These are phyloP conservation scores for Coecobrya sp. DNA, from an alignment of 2,888 invertebrate genomes.

Conservation along the genomic window DNA sequence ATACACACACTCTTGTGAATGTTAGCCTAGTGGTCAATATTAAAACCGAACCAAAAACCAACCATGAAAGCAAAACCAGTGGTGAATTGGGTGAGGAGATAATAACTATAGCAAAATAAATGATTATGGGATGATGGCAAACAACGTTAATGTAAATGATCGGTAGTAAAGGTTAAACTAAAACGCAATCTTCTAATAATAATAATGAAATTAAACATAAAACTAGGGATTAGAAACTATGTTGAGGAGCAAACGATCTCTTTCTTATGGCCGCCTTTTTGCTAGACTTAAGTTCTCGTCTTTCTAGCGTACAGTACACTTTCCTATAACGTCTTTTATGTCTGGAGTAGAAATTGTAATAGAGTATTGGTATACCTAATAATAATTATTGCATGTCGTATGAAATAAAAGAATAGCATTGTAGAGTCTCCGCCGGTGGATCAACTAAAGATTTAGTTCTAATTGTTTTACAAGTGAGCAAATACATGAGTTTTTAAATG, in stretches of 20 bases:
- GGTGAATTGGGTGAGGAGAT: slow-evolving; percentile 21
- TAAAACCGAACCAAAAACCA: slow-evolving; percentile 65
- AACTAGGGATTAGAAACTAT: not conserved
- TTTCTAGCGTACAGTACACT: not conserved
- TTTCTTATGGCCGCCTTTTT: not conserved
- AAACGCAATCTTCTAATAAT: not conserved
- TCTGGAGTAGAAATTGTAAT: too few relatives aligned
- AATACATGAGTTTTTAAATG: too few relatives aligned
- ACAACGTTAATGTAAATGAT: not conserved
- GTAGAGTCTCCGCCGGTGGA: too few relatives aligned
- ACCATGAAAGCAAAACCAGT: slow-evolving; percentile 48
- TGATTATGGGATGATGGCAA: slow-evolving; percentile 30
- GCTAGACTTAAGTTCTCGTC: not conserved
- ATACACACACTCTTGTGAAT: slow-evolving; percentile 36
- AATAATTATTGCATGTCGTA: too few relatives aligned
- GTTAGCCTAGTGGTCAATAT: slow-evolving; percentile 33
- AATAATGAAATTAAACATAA: not conserved
- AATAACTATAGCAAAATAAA: not conserved
- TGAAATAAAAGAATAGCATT: too few relatives aligned
- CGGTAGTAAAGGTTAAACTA: not conserved
- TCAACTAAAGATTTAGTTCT: too few relatives aligned
- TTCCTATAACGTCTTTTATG: too few relatives aligned
- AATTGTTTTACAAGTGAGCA: too few relatives aligned
- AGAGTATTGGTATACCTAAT: too few relatives aligned
- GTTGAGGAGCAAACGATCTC: slow-evolving; percentile 21